These are phyloP conservation scores for Rhagoletis zephyria DNA, from an alignment of 1,140 invertebrate species.

Conservation along the genomic window DNA sequence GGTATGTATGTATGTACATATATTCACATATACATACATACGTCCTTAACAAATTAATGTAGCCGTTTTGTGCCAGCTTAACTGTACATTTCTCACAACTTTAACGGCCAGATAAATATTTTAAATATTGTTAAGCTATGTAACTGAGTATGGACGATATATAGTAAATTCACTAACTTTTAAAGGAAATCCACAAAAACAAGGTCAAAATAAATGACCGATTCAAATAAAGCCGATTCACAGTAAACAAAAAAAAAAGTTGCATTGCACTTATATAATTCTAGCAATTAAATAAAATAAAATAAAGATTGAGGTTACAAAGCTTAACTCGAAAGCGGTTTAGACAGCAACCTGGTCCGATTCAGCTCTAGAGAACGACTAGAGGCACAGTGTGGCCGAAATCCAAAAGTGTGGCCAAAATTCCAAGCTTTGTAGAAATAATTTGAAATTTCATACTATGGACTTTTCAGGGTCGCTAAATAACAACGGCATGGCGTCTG, in stretches of 20 bases:
- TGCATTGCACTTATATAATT: neutral
- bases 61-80: neutral
- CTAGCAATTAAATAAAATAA: neutral
- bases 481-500: too few relatives aligned
- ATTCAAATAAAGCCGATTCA: neutral
- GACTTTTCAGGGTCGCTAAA: too few relatives aligned
- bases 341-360: too few relatives aligned
- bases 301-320: too few relatives aligned
- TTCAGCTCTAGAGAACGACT: too few relatives aligned
- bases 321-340: too few relatives aligned
- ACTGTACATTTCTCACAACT: neutral
- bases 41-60: neutral
- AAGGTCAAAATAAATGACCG: neutral
- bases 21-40: neutral
- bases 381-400: too few relatives aligned
- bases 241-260: neutral
- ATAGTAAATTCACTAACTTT: neutral
- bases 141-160: neutral
- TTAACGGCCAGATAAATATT: neutral
- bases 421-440: too few relatives aligned
- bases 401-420: too few relatives aligned
- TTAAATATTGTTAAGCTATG: slow-evolving; percentile 1
- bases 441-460: too few relatives aligned
- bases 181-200: neutral
- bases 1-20: neutral